Percentiles rank a stretch among this genome's conserved stretches.
phyloP scores from a whole-genome alignment of 2,797 vertebrate species.

The Rhinogobio ventralis region DNA sequence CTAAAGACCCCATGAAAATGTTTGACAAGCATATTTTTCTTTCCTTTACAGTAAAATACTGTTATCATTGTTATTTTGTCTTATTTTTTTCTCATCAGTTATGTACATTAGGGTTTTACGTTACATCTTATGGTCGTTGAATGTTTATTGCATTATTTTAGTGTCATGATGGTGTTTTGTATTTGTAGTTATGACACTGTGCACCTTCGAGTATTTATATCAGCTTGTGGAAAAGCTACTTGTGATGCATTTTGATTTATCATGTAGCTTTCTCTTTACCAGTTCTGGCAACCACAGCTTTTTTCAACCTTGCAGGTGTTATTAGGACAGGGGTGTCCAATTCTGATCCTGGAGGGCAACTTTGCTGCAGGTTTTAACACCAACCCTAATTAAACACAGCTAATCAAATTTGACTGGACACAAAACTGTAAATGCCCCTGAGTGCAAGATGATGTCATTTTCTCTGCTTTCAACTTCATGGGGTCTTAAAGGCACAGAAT shows the following conservation, averaged over 20 bases:
- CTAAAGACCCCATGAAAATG: not conserved
- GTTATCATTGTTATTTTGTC: not conserved
- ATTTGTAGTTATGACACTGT: too few relatives aligned
- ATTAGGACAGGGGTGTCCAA: not conserved
- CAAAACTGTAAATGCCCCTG: not conserved
- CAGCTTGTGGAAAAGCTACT: too few relatives aligned
- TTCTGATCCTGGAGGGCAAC: not conserved
- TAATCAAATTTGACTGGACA: not conserved
- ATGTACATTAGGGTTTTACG: not conserved
- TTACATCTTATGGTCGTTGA: not conserved
- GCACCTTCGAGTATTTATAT: too few relatives aligned
- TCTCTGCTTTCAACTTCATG: not conserved
- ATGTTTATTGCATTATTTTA: too few relatives aligned
- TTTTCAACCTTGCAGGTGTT: too few relatives aligned
- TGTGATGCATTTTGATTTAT: too few relatives aligned
- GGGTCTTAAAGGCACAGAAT: not conserved
- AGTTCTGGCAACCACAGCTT: too few relatives aligned
- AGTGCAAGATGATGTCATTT: slow-evolving; percentile 2
- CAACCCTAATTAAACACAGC: not conserved
- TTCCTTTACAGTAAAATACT: not conserved
- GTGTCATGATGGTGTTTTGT: too few relatives aligned
- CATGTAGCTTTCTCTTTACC: too few relatives aligned
- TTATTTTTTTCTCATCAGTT: not conserved
- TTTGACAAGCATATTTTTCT: not conserved
- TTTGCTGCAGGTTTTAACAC: not conserved